Evolutionary conservation across 30 jellyfish, hydroid and myxozoan species (phyloP), one percentile per base, ranked within the genome.

Genomic region (Mastigias papua): DNA sequence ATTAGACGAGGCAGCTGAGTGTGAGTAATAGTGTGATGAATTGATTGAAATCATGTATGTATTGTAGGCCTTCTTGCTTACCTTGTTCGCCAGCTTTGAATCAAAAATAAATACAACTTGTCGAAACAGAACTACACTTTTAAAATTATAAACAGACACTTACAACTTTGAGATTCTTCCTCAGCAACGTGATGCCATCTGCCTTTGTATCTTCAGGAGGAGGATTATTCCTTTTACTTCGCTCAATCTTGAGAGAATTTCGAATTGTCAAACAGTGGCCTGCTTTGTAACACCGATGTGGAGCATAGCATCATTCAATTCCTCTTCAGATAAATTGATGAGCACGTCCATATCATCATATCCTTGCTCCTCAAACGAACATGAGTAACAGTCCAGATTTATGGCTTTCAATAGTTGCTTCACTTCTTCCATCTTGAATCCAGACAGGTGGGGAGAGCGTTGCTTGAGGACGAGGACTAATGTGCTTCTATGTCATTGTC

Each of bases 331-430:
- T 62, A 73, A 29, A 17, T 25, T 21, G 32, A 73, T 60, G 68
- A 73, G 48, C 69, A 29, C 37, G 69, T 73, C 42, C 84, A 73
- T 73, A 42, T 73, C n/a, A n/a, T n/a, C 84, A 73, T 73, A 34
- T 29, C 84, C 84, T 1, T 2, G 68, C n/a, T 73, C 35, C 6
- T 42, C 84, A 73, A 34, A 73, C 34, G 26, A 17, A 34, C 48
- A 34, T 17, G 37, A 17, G 69, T 73, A 73, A 1, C 26, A 60
- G n/a, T 73, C 84, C 84, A 73, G 48, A 60, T 73, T 73, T 60
- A 29, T 73, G 42, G 20, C 37, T 62, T 73, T 31, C 35, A 34
- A 30, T 29, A 73, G 48, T 26, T 73, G 34, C 15, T 30, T 26
- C 5, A 73, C 69, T 35, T 32, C 84, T 62, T 73, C 84, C 84